These are phyloP conservation scores for Rhagonycha lutea DNA, from an alignment of 2,888 invertebrate species.

Conservation along the genomic window DNA sequence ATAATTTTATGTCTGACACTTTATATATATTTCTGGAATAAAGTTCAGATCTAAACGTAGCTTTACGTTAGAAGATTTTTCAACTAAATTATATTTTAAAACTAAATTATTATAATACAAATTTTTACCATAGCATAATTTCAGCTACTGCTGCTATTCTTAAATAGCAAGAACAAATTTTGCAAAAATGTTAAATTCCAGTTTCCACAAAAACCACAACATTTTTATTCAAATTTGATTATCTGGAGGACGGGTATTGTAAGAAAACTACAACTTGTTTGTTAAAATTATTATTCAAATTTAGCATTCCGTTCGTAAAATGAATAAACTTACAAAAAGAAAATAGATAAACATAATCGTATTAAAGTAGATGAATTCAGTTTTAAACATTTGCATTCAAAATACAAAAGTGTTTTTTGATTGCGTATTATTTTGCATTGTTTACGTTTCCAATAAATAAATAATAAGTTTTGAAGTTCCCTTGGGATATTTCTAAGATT, in stretches of 20 bases:
- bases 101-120: too few species aligned
- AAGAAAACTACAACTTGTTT: not conserved
- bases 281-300: constrained; percentile 1
- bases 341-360: not conserved
- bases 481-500: not conserved
- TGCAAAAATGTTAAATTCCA: not conserved
- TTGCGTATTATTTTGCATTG: not conserved
- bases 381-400: not conserved
- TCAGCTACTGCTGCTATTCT: not conserved
- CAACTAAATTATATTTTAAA: too few species aligned
- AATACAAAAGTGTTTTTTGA: not conserved
- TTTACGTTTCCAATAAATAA: not conserved
- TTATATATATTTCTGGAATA: too few species aligned
- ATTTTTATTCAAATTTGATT: not conserved
- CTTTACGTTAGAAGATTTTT: too few species aligned
- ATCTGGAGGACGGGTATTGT: not conserved
- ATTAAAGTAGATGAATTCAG: not conserved
- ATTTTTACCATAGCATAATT: too few species aligned
- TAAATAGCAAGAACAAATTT: not conserved
- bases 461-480: not conserved
- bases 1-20: too few species aligned
- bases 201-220: not conserved
- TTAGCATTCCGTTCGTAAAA: not conserved
- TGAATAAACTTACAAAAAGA: not conserved
- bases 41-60: too few species aligned